These are phyloP conservation scores for Metallyticus violacea DNA, from an alignment of 2,888 invertebrate species.

Conservation along the genomic window DNA sequence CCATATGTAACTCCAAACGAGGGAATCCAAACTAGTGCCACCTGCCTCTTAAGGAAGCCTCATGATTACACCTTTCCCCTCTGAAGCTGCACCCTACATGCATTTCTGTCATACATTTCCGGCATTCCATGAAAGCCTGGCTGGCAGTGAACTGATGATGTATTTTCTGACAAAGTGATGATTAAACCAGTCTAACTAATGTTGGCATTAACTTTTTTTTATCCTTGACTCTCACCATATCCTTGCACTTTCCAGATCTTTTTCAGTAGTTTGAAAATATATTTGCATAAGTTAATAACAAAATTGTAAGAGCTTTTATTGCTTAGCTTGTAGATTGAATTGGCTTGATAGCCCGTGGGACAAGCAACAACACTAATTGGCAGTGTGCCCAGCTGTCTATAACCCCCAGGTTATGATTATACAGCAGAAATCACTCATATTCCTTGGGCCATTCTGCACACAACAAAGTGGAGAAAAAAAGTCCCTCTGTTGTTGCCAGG, in stretches of 20 bases:
- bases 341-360: no score
- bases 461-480: no score
- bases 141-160: slow-evolving; percentile 18
- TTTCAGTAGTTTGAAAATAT: no score
- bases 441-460: no score
- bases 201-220: neutral
- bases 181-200: neutral
- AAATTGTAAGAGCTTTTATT: no score
- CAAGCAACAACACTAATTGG: no score
- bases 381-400: no score
- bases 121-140: slow-evolving; percentile 12
- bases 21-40: neutral
- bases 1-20: slow-evolving; percentile 7
- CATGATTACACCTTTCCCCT: neutral
- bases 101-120: neutral
- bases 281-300: no score
- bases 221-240: neutral
- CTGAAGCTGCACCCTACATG: neutral
- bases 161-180: neutral
- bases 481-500: no score
- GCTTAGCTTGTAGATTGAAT: no score
- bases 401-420: no score
- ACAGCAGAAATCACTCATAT: no score
- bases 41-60: neutral
- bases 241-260: neutral